These are phyloP conservation scores for Limnephilus auricula DNA, from an alignment of 2,888 invertebrate genomes.

Conservation along the genomic window DNA sequence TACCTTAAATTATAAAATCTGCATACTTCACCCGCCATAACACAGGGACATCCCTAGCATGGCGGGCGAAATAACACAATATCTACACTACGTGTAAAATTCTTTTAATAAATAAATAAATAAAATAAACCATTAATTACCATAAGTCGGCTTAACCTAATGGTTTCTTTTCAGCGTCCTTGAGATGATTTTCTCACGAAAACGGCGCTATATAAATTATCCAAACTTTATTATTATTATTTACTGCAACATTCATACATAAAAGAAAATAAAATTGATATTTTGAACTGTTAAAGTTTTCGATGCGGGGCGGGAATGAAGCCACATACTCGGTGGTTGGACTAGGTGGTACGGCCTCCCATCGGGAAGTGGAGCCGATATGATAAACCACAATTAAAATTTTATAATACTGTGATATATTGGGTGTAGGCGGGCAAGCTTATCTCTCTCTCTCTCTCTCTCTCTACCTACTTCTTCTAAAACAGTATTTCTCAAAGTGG, in stretches of 20 bases:
- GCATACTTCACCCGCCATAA: no score
- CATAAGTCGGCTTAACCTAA: not conserved
- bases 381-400: constrained; percentile 48
- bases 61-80: no score
- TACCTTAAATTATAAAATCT: no score
- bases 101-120: no score
- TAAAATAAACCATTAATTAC: not conserved
- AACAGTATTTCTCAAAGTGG: no score
- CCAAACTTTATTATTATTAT: no score
- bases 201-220: no score
- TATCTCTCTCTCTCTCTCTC: constrained; percentile 39
- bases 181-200: no score
- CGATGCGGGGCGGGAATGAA: not conserved
- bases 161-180: no score
- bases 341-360: constrained; percentile 30
- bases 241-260: not conserved
- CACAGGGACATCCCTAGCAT: no score
- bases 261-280: not conserved
- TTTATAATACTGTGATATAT: constrained; percentile 41
- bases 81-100: no score
- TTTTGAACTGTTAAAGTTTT: not conserved
- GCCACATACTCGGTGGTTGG: not conserved
- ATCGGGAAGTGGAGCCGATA: constrained; percentile 39
- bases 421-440: constrained; percentile 32
- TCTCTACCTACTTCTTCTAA: not conserved